Evolutionary conservation across 2,113 vertebrate genomes (phyloP).

Genomic region (Motacilla tschutschensis): DNA sequence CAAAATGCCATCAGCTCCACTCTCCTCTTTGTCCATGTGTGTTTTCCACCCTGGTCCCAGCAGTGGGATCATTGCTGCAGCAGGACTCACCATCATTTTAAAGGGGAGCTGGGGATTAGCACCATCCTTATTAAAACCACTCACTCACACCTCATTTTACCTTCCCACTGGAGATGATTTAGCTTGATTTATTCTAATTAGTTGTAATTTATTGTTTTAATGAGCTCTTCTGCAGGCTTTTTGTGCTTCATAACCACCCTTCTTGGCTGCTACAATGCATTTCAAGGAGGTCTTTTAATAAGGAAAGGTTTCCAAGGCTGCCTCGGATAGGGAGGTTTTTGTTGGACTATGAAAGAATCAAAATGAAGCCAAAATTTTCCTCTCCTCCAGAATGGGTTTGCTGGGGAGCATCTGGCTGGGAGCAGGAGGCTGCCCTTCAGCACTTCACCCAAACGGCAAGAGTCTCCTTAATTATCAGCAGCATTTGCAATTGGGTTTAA

Average conservation of each 20-base stretch:
- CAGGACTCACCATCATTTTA: neutral
- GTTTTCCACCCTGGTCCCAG: neutral
- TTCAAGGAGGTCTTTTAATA: constrained; percentile 26
- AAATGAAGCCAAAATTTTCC: neutral
- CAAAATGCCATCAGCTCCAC: constrained; percentile 39
- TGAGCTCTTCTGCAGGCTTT: constrained; percentile 63
- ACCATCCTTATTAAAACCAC: constrained; percentile 45
- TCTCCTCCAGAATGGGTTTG: neutral
- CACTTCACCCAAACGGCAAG: neutral
- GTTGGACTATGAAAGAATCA: neutral
- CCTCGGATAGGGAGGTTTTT: neutral
- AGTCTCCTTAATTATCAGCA: neutral
- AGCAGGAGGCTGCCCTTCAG: neutral
- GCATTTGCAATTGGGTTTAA: neutral
- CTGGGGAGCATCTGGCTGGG: neutral
- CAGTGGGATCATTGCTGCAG: constrained; percentile 10
- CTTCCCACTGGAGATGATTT: constrained; percentile 41
- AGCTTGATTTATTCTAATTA: constrained; percentile 65
- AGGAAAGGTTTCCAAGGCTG: constrained; percentile 6
- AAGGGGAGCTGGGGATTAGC: neutral
- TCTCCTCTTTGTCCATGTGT: constrained; percentile 5
- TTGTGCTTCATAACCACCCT: constrained; percentile 22
- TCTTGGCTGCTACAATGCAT: neutral
- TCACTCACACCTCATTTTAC: constrained; percentile 43
- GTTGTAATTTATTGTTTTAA: constrained; percentile 65